Percentiles rank a stretch among this genome's conserved stretches.
These are phyloP conservation scores for Sciurus vulgaris DNA, from an alignment of 2,797 vertebrate genomes.

Conservation along the genomic window DNA sequence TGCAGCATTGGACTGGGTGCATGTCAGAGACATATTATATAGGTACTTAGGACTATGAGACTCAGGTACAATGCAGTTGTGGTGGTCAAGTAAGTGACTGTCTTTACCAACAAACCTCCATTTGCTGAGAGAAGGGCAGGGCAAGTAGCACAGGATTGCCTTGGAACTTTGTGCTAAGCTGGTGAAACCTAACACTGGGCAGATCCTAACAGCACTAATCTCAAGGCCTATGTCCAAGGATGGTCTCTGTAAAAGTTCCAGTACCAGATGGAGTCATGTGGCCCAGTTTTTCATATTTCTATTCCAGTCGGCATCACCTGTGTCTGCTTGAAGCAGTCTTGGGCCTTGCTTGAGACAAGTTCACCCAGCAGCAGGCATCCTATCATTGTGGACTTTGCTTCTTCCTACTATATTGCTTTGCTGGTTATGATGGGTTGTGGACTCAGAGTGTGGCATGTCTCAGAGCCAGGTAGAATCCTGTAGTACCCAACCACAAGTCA, in stretches of 20 bases:
- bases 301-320: background rate
- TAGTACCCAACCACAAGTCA: background rate
- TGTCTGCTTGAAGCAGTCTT: background rate
- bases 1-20: background rate
- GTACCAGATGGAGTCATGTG: background rate
- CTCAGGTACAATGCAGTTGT: background rate
- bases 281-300: background rate
- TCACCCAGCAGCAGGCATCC: background rate
- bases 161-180: background rate
- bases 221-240: background rate
- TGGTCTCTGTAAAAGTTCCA: background rate
- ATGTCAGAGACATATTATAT: background rate
- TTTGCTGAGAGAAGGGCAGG: background rate
- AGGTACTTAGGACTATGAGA: background rate
- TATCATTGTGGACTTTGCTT: background rate
- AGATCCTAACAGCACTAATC: background rate
- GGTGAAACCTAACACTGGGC: background rate
- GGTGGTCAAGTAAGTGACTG: background rate
- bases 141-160: background rate
- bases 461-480: background rate
- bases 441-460: background rate
- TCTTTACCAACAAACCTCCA: background rate
- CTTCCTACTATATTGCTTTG: background rate
- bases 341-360: too few species aligned
- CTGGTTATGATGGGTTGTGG: background rate